A percentile compares a stretch with the other conserved stretches of the same genome.
Evolutionary conservation across 2,113 vertebrate genomes (phyloP).

Genomic region (Nicator chloris): DNA sequence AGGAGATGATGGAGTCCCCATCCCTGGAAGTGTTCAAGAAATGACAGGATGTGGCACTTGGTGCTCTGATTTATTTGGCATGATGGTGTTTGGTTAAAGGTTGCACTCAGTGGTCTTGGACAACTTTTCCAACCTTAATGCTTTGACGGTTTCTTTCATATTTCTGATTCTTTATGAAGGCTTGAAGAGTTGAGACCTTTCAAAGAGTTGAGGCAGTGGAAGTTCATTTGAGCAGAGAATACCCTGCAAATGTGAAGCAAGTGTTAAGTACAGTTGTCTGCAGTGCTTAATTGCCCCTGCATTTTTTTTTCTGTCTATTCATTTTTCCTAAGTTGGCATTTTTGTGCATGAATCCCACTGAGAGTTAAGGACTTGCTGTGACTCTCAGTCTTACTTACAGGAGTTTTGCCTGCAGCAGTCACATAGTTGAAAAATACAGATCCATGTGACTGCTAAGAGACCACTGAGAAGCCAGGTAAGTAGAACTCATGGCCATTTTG

Average conservation of each 20-base stretch:
- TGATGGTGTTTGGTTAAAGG: neutral
- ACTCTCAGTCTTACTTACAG: conserved; percentile 63
- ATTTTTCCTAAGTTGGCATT: conserved; percentile 69
- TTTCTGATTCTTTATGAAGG: neutral
- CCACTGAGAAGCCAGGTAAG: conserved; percentile 68
- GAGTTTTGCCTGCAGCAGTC: conserved; percentile 81
- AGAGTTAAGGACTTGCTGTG: conserved; percentile 59
- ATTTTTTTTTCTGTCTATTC: neutral
- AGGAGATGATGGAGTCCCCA: neutral
- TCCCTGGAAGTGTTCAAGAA: neutral
- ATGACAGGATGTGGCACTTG: neutral
- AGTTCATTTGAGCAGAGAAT: neutral
- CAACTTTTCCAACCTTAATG: neutral
- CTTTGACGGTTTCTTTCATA: neutral
- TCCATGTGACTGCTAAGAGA: conserved; percentile 73
- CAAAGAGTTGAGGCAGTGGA: neutral
- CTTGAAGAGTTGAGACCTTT: neutral
- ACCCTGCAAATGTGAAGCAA: neutral
- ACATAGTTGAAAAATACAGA: conserved; percentile 74
- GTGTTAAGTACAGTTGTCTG: neutral
- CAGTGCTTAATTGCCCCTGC: conserved; percentile 16
- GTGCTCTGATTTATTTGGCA: neutral
- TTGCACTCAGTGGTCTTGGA: rapidly evolving
- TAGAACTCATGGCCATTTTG: conserved; percentile 75
- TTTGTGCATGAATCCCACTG: conserved; percentile 64